These are phyloP conservation scores for Cerceris rybyensis DNA, from an alignment of 2,888 invertebrate genomes.

Conservation along the genomic window DNA sequence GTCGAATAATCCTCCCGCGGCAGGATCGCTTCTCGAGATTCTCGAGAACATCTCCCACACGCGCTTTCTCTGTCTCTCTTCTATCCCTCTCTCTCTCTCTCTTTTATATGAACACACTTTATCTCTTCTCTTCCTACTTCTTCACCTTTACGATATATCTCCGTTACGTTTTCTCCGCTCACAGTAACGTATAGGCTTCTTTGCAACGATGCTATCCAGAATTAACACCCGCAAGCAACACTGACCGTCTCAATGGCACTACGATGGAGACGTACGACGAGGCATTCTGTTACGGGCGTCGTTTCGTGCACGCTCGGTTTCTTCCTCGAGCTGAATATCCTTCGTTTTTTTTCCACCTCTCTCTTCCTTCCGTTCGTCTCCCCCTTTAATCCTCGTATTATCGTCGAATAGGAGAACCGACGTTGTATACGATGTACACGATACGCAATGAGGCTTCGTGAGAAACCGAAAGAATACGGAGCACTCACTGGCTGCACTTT, in stretches of 20 bases:
- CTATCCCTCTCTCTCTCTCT: constrained; percentile 15
- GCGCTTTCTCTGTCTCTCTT: constrained; percentile 13
- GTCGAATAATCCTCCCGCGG: constrained; percentile 59
- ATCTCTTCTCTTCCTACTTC: not conserved
- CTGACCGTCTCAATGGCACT: constrained; percentile 48
- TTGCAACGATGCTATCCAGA: constrained; percentile 2
- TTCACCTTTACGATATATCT: not conserved
- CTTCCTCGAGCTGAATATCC: not conserved
- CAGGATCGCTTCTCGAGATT: constrained; percentile 52
- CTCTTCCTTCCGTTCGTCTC: constrained; percentile 1
- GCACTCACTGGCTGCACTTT: constrained; percentile 50
- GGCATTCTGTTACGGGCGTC: constrained; percentile 57
- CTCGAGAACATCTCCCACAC: constrained; percentile 57
- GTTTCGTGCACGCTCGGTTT: constrained; percentile 32
- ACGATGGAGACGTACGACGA: constrained; percentile 40
- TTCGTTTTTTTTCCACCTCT: constrained; percentile 10
- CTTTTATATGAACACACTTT: constrained; percentile 2
- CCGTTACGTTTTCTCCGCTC: not conserved
- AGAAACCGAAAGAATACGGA: constrained; percentile 47
- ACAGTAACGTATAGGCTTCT: not conserved
- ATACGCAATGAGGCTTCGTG: constrained; percentile 42
- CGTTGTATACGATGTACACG: constrained; percentile 30
- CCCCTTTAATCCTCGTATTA: constrained; percentile 1
- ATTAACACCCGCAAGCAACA: constrained; percentile 41
- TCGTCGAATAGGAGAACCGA: constrained; percentile 15